phyloP scores from a whole-genome alignment of 2,888 invertebrate genomes.

The Leptinotarsa tumamoca region DNA sequence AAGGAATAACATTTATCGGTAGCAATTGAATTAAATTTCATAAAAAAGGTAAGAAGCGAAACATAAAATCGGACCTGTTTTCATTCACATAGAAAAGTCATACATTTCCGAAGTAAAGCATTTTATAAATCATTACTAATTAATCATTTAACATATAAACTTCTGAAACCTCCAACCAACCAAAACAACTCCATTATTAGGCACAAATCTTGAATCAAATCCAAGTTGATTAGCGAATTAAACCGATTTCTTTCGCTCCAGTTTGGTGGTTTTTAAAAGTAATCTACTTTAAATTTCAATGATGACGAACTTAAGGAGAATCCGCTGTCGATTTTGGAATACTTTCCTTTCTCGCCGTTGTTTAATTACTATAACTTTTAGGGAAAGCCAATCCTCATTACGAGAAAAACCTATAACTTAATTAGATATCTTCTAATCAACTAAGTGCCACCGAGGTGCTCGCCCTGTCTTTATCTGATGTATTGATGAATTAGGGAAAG shows the following conservation, averaged over 20 bases:
- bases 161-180: background rate
- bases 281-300: slow-evolving; percentile 49
- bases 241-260: slow-evolving; percentile 42
- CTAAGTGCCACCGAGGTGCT: slow-evolving; percentile 55
- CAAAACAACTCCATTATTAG: slow-evolving; percentile 8
- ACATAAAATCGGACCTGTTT: no score
- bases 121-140: background rate
- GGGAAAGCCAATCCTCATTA: slow-evolving; percentile 59
- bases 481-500: slow-evolving; percentile 48
- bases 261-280: slow-evolving; percentile 50
- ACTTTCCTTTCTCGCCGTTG: slow-evolving; percentile 42
- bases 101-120: background rate
- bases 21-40: no score
- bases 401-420: slow-evolving; percentile 62
- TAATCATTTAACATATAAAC: background rate
- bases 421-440: slow-evolving; percentile 63
- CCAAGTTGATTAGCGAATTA: slow-evolving; percentile 41
- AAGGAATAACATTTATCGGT: no score
- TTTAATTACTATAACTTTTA: slow-evolving; percentile 61
- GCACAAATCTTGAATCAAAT: slow-evolving; percentile 36
- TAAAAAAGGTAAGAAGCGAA: no score
- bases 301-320: slow-evolving; percentile 46
- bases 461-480: slow-evolving; percentile 39
- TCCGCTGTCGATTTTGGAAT: slow-evolving; percentile 49
- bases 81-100: no score